Evolutionary conservation across 2,888 invertebrate species (phyloP).

Genomic region (Harpalus rubripes): DNA sequence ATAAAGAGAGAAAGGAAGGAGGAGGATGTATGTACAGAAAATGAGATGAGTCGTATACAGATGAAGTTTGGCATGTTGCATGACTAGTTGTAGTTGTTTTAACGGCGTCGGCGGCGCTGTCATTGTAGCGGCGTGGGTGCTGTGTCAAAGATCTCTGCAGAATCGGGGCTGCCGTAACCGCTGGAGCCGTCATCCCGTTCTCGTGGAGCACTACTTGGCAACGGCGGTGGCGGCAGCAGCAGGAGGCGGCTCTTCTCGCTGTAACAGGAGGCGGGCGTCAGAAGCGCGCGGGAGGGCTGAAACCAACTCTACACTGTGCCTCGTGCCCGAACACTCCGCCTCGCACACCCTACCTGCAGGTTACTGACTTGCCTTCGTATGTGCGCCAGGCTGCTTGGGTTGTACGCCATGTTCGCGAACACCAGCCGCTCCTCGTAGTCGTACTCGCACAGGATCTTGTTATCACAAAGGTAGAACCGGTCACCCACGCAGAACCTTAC

Average conservation of each 20-base stretch:
- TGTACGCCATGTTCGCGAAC: constrained; percentile 93
- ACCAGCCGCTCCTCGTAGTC: constrained; percentile 95
- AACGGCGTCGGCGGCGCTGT: constrained; percentile 62
- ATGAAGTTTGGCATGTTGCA: constrained; percentile 43
- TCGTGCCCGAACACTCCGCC: constrained; percentile 1
- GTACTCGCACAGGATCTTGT: constrained; percentile 96
- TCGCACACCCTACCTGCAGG: constrained; percentile 75
- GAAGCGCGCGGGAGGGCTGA: constrained; percentile 74
- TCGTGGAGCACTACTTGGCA: constrained; percentile 72
- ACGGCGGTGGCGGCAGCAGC: constrained; percentile 69
- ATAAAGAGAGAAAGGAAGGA: neutral
- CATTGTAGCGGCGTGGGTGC: constrained; percentile 72
- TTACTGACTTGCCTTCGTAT: constrained; percentile 90
- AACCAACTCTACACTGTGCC: constrained; percentile 72
- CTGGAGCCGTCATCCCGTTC: constrained; percentile 85
- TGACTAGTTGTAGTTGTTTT: constrained; percentile 18
- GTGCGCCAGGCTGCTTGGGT: constrained; percentile 91
- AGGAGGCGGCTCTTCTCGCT: constrained; percentile 75
- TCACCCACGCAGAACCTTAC: constrained; percentile 96
- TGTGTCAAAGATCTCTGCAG: constrained; percentile 80
- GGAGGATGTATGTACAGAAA: neutral
- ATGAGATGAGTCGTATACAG: constrained; percentile 63
- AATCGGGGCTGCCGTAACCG: constrained; percentile 89
- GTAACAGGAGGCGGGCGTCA: constrained; percentile 76
- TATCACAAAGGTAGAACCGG: constrained; percentile 94